Evolutionary conservation across 2,797 vertebrate species (phyloP).

Genomic region (Brotogeris chrysoptera): DNA sequence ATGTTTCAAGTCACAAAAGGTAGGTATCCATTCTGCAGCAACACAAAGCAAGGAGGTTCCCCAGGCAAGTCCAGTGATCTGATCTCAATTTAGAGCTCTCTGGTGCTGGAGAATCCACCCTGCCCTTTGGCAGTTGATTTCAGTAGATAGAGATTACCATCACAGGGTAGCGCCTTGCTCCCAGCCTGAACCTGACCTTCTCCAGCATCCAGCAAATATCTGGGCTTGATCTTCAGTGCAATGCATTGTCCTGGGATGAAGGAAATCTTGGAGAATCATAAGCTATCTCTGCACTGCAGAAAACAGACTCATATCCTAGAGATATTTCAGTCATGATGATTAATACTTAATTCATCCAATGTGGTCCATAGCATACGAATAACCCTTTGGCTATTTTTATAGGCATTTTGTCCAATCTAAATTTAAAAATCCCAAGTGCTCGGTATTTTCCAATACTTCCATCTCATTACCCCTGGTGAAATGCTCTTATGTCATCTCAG

Average conservation of each 20-base stretch:
- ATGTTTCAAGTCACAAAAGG: background rate
- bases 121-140: background rate
- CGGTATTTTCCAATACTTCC: background rate
- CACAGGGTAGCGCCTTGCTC: background rate
- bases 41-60: background rate
- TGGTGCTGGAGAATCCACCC: background rate
- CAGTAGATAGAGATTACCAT: background rate
- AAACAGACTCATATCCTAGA: background rate
- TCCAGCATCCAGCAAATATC: background rate
- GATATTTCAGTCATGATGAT: background rate
- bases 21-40: no score
- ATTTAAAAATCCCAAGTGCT: background rate
- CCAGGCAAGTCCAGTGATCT: background rate
- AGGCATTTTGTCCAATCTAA: background rate
- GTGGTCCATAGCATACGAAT: background rate
- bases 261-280: background rate
- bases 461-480: background rate
- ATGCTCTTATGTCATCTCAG: background rate
- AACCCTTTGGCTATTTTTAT: background rate
- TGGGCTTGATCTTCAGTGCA: background rate
- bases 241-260: background rate
- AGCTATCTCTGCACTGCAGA: background rate
- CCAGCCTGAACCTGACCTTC: background rate
- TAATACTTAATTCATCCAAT: background rate
- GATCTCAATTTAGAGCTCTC: background rate